These are phyloP conservation scores for Pollenia labialis DNA, from an alignment of 2,888 invertebrate genomes.

Conservation along the genomic window DNA sequence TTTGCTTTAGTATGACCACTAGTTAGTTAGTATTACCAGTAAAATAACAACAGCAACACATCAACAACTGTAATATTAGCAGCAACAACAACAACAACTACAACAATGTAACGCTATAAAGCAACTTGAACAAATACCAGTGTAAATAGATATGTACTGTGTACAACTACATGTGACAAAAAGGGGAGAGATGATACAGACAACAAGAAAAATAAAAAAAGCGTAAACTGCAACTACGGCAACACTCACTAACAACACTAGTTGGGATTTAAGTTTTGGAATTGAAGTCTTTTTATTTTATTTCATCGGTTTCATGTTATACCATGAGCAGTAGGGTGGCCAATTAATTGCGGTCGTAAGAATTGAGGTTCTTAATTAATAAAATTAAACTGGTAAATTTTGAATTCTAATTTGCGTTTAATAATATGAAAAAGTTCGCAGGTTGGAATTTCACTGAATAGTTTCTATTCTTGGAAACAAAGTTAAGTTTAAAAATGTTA, in stretches of 20 bases:
- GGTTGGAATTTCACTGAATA: no score
- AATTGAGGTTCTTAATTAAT: neutral
- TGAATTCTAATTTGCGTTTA: no score
- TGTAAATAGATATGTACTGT: conserved; percentile 28
- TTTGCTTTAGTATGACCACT: conserved; percentile 52
- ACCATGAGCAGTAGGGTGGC: conserved; percentile 1
- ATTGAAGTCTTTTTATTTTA: conserved; percentile 19
- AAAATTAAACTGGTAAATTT: no score
- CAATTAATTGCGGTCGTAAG: neutral
- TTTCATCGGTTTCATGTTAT: conserved; percentile 24
- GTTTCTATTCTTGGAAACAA: no score
- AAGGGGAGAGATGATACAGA: conserved; percentile 55
- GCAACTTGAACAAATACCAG: conserved; percentile 39
- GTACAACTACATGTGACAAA: conserved; percentile 16
- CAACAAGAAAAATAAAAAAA: conserved; percentile 55
- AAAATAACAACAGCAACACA: conserved; percentile 27
- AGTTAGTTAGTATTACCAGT: conserved; percentile 56
- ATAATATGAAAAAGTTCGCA: no score
- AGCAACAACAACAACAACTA: conserved; percentile 16
- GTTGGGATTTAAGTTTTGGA: conserved; percentile 53
- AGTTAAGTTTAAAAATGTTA: no score
- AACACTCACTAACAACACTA: conserved; percentile 46
- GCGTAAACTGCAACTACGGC: conserved; percentile 64
- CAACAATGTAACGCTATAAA: conserved; percentile 34
- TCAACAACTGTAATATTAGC: conserved; percentile 17